Evolutionary conservation across 2,797 vertebrate species (phyloP), one percentile per base, ranked within the genome.

Genomic region (Pempheris klunzingeri): DNA sequence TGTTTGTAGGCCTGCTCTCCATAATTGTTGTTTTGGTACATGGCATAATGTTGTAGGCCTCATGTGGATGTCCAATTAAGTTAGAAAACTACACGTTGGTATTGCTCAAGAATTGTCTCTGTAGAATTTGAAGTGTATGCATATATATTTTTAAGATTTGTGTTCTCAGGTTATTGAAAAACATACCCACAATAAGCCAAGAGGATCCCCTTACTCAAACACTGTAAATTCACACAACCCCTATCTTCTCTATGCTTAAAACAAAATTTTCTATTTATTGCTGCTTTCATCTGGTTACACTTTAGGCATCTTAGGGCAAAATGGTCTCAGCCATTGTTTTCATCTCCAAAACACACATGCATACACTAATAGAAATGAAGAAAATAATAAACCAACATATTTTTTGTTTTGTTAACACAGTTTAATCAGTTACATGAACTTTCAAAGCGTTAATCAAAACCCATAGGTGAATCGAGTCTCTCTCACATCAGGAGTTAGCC

Each of bases 261-360:
- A 60, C 24, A 14, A 74, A 30, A 32, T 41, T 70, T 74, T 82
- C 77, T 66, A 80, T 87, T 87, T 85, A 79, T 85, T 67, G 76
- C 79, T 78, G 67, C 59, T 77, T 86, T 85, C 70, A 61, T 76
- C 62, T 54, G 68, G 47, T 73, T 58, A 66, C 68, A 65, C 57
- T 70, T 50, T 52, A 26, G 61, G 41, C 82, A 71, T 86, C 62
- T 88, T 54, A 24, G 32, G 26, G 46, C 24, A 71, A 77, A 83
- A 70, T 50, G 71, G 28, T 53, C 57, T 55, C 68, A 69, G 24
- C 12, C 6, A 47, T 77, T 70, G 59, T 74, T 88, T 80, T 87
- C 69, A 86, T 86, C 66, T 68, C 53, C 2, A 74, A 69, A 82
- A 77, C 54, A 78, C 57, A 68, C 65, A 22, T n/a, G 11, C 58